Base-by-base conservation (phyloP, 1,140 invertebrate genomes). In the Teleogryllus occipitalis region DNA sequence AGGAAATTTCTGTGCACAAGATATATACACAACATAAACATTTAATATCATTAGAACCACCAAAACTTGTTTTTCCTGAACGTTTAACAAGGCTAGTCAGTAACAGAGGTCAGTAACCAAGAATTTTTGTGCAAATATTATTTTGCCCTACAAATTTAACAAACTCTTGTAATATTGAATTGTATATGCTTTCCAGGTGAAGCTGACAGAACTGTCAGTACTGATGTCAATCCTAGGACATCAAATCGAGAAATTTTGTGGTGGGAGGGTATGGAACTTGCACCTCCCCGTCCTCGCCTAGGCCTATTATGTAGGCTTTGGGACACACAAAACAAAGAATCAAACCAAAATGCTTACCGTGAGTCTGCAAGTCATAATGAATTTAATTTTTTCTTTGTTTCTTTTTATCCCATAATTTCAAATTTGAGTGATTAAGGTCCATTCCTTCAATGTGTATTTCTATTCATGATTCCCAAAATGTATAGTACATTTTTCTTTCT, bases 221-320 rank as follows among this genome's bases (percentile, higher is more conserved):
- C 54, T 65, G 54, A 65, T 18, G 18, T 18, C 18, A 10, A 65
- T 65, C 10, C 18, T 65, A n/a, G 48, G 21, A n/a, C 6, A 15
- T 15, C 12, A 14, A 77, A 48, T 77, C 46, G 47, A 48, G 76
- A 77, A 77, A 48, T 86, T 12, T 48, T 77, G 18, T 93, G 90
- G 91, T 93, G 92, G 91, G 89, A 92, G 80, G 91, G 92, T 4
- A 88, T 93, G 65, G 89, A 91, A 84, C 85, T 93, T 74, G 86
- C 89, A 15, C 90, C 91, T 7, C 87, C 89, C 8, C 86, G 90
- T 74, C 88, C 87, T 21, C 89, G 89, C 72, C 84, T 92, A 12
- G 91, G 91, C 5, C 84, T 92, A n/a, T 84, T 92, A 39, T 89
- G 89, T 81, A 87, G 85, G 22, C 12, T 54, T 15, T 78, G 78